These are phyloP conservation scores for Cossypha heuglini DNA, from an alignment of 2,797 vertebrate species.

Conservation along the genomic window DNA sequence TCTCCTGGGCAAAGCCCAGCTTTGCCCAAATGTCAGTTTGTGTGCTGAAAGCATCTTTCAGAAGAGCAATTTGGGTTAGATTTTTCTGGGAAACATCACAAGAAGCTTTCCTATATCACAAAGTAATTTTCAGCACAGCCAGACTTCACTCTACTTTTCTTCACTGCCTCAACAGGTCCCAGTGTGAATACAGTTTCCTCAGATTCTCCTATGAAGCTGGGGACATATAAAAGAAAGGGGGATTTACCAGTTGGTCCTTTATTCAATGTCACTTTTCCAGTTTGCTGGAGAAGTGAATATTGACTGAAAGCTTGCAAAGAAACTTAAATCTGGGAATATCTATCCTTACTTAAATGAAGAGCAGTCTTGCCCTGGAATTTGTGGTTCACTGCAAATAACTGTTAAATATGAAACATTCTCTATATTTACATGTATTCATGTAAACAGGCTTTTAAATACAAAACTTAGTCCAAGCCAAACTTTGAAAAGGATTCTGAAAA, in stretches of 20 bases:
- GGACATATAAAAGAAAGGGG: not conserved
- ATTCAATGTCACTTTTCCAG: not conserved
- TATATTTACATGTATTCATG: rapidly evolving
- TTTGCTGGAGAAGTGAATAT: not conserved
- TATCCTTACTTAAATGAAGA: not conserved
- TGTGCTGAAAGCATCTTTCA: not conserved
- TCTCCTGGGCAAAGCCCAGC: not conserved
- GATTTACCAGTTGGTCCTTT: not conserved
- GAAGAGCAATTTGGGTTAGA: not conserved
- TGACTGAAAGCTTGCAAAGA: not conserved
- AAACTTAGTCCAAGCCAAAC: not conserved
- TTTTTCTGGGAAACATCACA: not conserved
- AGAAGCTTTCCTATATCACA: not conserved
- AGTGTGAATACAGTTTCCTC: not conserved
- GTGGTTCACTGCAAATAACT: not conserved
- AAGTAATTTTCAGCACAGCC: not conserved
- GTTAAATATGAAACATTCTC: not conserved
- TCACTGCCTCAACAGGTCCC: not conserved
- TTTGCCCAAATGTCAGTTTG: not conserved
- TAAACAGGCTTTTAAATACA: not conserved
- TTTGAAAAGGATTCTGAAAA: not conserved
- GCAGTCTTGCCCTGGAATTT: not conserved
- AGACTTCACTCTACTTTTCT: not conserved
- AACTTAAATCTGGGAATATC: not conserved
- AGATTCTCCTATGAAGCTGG: not conserved